Conservation (phyloP, 2,797 vertebrate genomes). For the Pseudomugil gertrudae region DNA sequence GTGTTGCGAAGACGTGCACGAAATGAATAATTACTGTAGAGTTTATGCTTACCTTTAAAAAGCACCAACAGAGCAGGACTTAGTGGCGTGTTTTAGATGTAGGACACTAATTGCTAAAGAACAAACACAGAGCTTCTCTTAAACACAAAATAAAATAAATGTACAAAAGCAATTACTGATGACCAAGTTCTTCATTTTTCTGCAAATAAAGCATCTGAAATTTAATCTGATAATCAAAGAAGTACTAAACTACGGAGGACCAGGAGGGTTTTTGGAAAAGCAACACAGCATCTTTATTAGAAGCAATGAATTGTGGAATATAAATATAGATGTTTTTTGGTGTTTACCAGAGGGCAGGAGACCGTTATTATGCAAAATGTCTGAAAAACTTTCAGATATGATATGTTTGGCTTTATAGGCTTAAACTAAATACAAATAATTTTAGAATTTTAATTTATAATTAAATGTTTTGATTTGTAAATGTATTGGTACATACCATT, state of each 20-base stretch:
- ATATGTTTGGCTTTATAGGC: too few relatives aligned
- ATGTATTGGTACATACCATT: too few relatives aligned
- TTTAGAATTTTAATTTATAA: too few relatives aligned
- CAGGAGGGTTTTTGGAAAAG: too few relatives aligned
- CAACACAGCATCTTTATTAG: too few relatives aligned
- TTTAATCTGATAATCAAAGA: background rate
- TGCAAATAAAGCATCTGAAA: background rate
- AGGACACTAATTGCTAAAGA: background rate
- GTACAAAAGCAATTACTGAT: background rate
- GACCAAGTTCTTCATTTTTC: background rate
- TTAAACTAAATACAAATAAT: too few relatives aligned
- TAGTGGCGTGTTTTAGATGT: background rate
- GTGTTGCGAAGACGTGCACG: background rate
- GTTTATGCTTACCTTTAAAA: slow-evolving; percentile 19
- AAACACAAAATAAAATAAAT: background rate
- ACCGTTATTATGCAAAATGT: too few relatives aligned
- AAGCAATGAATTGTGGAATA: too few relatives aligned
- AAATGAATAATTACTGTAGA: slow-evolving; percentile 26
- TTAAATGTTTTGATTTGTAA: too few relatives aligned
- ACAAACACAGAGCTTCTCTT: background rate
- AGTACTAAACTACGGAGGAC: background rate
- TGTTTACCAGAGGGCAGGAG: too few relatives aligned
- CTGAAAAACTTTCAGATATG: too few relatives aligned
- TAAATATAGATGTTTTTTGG: too few relatives aligned
- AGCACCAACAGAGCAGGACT: background rate